Evolutionary conservation across 2,888 invertebrate genomes (phyloP), one percentile per base, ranked within the genome.

Genomic region (Rotaria sp.): DNA sequence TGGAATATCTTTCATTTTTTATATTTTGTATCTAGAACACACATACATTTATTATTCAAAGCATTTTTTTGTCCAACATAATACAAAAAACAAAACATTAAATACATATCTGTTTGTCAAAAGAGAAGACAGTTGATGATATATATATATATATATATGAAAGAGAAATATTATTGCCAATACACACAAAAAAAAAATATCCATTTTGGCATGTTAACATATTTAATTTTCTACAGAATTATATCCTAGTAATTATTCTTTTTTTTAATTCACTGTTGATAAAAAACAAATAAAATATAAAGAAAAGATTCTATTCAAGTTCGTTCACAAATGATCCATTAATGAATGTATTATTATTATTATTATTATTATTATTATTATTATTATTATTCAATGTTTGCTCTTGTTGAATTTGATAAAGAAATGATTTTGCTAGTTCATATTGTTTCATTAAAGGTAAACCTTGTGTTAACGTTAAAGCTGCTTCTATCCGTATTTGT

Each of bases 381-480:
- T n/a, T 30, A 35, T n/a, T 30, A 45, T 26, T 3, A 45, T 41
- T 80, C 21, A 38, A 45, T 80, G 45, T n/a, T 24, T 45, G 80
- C 26, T 80, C 45, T 8, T 80, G 41, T 80, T 80, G 45, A 45
- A 80, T 15, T 80, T 80, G 80, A n/a, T 26, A 26, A 10, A 80
- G 45, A 80, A 80, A 80, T 45, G 41, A 26, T 80, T 80, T 80
- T n/a, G 80, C 41, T 21, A 80, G 13, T 80, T 80, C 80, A n/a
- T 80, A 80, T 80, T 80, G 80, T n/a, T 80, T 80, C 21, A 18
- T 45, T 26, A 80, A 80, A 45, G 41, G 26, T 45, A 80, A 45
- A 80, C 41, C 41, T 11, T 45, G 11, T 1, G 80, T 80, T 80
- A 80, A 26, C 8, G 45, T 80, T 41, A 80, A 26, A 38, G 15